phyloP scores from a whole-genome alignment of 2,113 vertebrate genomes.

The Willisornis vidua region DNA sequence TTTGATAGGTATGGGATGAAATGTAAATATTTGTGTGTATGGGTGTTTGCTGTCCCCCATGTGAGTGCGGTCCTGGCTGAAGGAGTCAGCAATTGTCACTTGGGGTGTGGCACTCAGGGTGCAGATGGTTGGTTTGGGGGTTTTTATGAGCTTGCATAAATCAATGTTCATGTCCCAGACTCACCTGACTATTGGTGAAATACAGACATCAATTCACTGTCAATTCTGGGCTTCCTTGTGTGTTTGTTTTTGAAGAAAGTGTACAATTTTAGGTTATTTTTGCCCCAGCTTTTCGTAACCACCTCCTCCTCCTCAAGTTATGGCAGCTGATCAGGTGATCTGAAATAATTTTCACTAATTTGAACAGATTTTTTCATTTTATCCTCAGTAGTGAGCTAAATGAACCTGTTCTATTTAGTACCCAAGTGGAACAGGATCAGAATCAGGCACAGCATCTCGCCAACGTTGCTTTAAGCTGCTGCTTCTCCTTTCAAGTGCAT shows the following conservation, averaged over 20 bases:
- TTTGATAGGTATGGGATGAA: not conserved
- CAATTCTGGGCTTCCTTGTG: not conserved
- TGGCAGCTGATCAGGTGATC: not conserved
- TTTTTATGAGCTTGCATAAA: not conserved
- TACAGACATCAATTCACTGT: not conserved
- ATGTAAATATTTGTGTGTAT: not conserved
- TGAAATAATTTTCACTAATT: not conserved
- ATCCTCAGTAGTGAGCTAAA: not conserved
- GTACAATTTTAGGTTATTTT: not conserved
- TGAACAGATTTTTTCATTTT: not conserved
- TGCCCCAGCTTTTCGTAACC: not conserved
- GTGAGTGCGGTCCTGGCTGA: not conserved
- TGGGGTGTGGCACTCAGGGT: not conserved
- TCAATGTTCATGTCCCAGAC: not conserved
- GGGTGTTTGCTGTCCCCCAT: not conserved
- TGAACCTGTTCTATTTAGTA: not conserved
- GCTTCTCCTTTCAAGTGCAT: not conserved
- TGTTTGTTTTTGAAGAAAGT: not conserved
- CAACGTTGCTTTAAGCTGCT: not conserved
- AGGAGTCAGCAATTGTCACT: not conserved
- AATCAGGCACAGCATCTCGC: not conserved
- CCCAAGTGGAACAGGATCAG: not conserved
- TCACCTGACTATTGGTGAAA: not conserved
- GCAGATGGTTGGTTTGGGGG: rapidly evolving
- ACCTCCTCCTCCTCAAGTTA: not conserved